Conservation (phyloP, 2,113 vertebrate species). For the mouse (Mus musculus) region DNA sequence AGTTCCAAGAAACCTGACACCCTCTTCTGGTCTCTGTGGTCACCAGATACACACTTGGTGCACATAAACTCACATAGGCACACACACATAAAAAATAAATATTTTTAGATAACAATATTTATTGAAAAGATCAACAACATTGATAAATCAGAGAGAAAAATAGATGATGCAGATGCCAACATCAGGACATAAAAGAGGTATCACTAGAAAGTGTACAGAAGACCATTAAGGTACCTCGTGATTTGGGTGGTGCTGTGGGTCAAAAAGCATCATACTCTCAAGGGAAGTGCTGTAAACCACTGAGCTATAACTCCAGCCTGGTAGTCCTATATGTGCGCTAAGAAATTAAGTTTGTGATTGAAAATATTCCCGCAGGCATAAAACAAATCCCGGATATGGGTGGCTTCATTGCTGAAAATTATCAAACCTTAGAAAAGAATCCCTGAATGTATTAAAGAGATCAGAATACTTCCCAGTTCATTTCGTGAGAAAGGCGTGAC, state of each 20-base stretch:
- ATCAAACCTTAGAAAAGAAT: constrained; percentile 44
- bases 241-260: neutral
- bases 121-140: constrained; percentile 25
- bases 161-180: neutral
- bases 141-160: neutral
- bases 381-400: neutral
- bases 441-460: neutral
- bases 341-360: neutral
- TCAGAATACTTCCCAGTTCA: neutral
- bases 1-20: neutral
- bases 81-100: neutral
- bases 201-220: neutral
- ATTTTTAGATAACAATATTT: constrained; percentile 1
- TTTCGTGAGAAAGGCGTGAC: neutral
- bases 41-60: neutral
- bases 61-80: neutral
- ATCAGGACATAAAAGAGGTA: neutral
- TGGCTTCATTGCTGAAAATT: neutral
- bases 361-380: neutral
- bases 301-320: neutral
- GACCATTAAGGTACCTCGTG: neutral
- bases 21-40: neutral
- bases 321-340: neutral
- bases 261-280: neutral
- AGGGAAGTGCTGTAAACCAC: neutral